These are phyloP conservation scores for Polydrusus pterygomalis DNA, from an alignment of 2,888 invertebrate species.

Conservation along the genomic window DNA sequence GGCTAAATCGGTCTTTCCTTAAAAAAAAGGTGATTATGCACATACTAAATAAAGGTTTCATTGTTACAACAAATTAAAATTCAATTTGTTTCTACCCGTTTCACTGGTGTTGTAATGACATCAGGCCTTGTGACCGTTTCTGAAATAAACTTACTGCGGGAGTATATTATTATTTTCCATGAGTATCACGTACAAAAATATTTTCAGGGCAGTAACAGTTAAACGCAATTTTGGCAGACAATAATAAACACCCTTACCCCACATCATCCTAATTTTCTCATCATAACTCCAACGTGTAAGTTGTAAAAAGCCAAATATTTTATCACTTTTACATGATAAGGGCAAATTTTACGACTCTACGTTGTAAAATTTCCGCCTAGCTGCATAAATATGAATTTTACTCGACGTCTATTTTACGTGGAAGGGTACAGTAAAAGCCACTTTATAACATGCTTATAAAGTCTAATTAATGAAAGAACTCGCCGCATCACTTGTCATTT, in stretches of 20 bases:
- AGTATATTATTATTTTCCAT: too few species aligned
- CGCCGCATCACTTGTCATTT: too few species aligned
- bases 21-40: too few species aligned
- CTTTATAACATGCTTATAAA: slow-evolving; percentile 7
- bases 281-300: slow-evolving; percentile 7
- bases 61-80: too few species aligned
- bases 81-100: too few species aligned
- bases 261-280: background rate
- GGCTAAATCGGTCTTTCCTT: too few species aligned
- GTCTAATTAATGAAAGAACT: too few species aligned
- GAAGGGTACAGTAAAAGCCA: slow-evolving; percentile 12
- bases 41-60: too few species aligned
- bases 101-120: too few species aligned
- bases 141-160: too few species aligned
- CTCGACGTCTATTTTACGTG: slow-evolving; percentile 7
- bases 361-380: slow-evolving; percentile 28
- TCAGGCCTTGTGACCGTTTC: too few species aligned
- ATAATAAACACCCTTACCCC: background rate
- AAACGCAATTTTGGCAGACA: background rate
- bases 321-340: slow-evolving; percentile 41
- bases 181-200: background rate
- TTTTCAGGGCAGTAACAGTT: background rate
- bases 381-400: slow-evolving; percentile 41
- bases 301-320: slow-evolving; percentile 29
- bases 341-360: slow-evolving; percentile 32